Evolutionary conservation across 2,113 vertebrate genomes (phyloP), one percentile per base, ranked within the genome.

Genomic region (Dermatemys mawii): DNA sequence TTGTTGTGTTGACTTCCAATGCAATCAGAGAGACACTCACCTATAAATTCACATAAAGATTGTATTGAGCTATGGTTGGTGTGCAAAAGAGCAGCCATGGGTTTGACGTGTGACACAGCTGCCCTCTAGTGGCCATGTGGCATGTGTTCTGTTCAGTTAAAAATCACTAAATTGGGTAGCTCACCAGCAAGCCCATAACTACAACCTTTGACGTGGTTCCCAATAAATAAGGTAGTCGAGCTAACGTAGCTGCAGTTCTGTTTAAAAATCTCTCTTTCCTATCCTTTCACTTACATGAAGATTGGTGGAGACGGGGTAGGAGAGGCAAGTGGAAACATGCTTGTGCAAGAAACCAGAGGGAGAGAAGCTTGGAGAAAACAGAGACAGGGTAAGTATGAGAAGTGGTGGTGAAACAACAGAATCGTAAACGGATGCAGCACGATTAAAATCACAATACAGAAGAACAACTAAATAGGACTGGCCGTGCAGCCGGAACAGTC

Each of bases 41-140:
- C 57, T 63, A 35, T 2, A 1, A 8, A 0, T 3, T 3, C 1
- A 0, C 16, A 54, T 53, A 24, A 27, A 44, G 75, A 12, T 22
- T 0, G 3, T 1, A 53, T 3, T 0, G 1, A 3, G 41, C 5
- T 0, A 14, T 14, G 70, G 2, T 2, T 22, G 12, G 3, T 38
- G 2, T 0, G 11, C 1, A 1, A 0, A 1, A 12, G 8, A 24
- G 38, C 38, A 11, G 2, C 0, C 32, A 2, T 26, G 38, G 0
- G 2, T 57, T 81, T 2, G 1, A 11, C 2, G 29, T 0, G 14
- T 2, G 91, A 81, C 10, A 0, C 38, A 32, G 49, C 78, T 90
- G 87, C 75, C 87, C 89, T 81, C 83, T 1, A 1, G 3, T 0
- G 46, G 80, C 44, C 19, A 0, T 48, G 19, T 32, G 9, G 3